These are phyloP conservation scores for Coccyzus lansbergi DNA, from an alignment of 2,797 vertebrate species.

Conservation along the genomic window DNA sequence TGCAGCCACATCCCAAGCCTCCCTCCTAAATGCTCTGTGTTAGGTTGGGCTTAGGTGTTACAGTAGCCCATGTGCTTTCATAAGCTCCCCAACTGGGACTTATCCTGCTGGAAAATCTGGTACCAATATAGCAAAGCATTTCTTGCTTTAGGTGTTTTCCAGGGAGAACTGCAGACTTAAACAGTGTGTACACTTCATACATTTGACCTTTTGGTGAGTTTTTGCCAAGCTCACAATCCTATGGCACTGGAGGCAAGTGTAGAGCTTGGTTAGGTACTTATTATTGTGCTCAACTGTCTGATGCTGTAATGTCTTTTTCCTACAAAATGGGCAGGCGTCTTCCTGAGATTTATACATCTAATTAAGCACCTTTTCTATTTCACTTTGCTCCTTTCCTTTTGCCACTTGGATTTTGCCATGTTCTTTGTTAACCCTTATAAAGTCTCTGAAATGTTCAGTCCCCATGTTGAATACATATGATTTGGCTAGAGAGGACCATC, in stretches of 20 bases:
- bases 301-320: neutral
- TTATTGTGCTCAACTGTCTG: neutral
- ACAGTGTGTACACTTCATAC: neutral
- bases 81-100: neutral
- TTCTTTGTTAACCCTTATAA: neutral
- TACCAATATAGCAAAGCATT: neutral
- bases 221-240: neutral
- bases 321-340: neutral
- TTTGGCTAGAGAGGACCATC: neutral
- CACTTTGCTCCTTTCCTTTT: slow-evolving; percentile 18
- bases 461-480: neutral
- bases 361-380: neutral
- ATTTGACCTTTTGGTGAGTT: neutral
- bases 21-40: neutral
- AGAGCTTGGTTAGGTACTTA: neutral
- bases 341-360: neutral
- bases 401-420: neutral
- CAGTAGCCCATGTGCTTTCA: neutral
- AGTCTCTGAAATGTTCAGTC: neutral
- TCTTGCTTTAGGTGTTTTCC: neutral
- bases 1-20: neutral
- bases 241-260: neutral
- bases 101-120: neutral
- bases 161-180: neutral
- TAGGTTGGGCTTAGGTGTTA: neutral